These are phyloP conservation scores for Hydrocynus forskahlii DNA, from an alignment of 2,797 vertebrate genomes.

Conservation along the genomic window DNA sequence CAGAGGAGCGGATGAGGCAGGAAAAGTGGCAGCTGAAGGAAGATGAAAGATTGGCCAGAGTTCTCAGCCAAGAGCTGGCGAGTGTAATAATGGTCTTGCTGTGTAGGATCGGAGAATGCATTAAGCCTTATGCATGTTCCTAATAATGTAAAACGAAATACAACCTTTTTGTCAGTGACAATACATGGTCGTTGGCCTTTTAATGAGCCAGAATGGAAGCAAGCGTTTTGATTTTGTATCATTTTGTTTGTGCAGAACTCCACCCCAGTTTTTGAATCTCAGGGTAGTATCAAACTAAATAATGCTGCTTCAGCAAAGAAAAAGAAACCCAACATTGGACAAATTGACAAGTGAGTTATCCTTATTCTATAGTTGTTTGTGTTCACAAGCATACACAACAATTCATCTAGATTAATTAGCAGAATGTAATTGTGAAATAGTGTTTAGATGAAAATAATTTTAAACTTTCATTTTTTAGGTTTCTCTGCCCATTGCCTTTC, in stretches of 20 bases:
- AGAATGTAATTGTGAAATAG: not conserved
- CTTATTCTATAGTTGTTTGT: not conserved
- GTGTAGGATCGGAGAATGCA: not conserved
- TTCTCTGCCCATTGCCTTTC: slow-evolving; percentile 64
- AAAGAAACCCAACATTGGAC: slow-evolving; percentile 61
- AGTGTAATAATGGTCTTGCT: slow-evolving; percentile 30
- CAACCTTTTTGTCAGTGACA: not conserved
- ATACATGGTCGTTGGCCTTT: no score
- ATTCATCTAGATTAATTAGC: not conserved
- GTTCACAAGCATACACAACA: not conserved
- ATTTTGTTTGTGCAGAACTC: slow-evolving; percentile 65
- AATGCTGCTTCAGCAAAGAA: slow-evolving; percentile 58
- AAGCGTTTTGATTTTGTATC: not conserved
- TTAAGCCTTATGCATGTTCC: not conserved
- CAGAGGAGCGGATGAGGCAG: slow-evolving; percentile 73
- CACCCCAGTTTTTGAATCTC: slow-evolving; percentile 43
- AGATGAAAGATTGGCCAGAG: slow-evolving; percentile 71
- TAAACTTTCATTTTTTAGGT: slow-evolving; percentile 62
- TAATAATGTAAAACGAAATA: not conserved
- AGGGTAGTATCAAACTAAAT: slow-evolving; percentile 27
- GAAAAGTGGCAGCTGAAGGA: slow-evolving; percentile 75
- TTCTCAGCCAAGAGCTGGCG: slow-evolving; percentile 74
- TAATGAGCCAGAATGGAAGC: not conserved
- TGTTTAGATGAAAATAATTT: not conserved
- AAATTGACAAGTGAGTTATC: slow-evolving; percentile 62